Conservation (phyloP, 2,888 invertebrate genomes). For the Agriotes lineatus region DNA sequence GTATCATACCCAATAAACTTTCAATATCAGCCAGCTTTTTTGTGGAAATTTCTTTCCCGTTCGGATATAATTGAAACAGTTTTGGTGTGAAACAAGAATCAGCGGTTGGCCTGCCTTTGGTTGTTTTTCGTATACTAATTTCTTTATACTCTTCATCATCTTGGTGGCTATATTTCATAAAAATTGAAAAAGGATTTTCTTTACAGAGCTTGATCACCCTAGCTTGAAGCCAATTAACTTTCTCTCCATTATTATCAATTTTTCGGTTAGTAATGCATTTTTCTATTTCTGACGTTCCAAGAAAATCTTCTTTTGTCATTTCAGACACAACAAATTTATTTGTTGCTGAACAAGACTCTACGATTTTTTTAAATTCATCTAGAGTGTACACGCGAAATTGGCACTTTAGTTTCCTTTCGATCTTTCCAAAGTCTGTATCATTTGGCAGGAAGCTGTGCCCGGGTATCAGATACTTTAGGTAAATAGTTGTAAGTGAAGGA, state of each 20-base stretch:
- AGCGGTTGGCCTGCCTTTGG: constrained; percentile 10
- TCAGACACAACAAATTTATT: constrained; percentile 28
- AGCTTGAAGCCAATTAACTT: constrained; percentile 25
- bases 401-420: constrained; percentile 18
- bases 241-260: constrained; percentile 20
- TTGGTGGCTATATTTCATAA: constrained; percentile 27
- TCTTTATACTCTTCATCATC: constrained; percentile 25
- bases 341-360: constrained; percentile 6
- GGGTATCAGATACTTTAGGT: constrained; percentile 12
- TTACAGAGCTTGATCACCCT: constrained; percentile 19
- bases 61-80: constrained; percentile 22
- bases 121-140: constrained; percentile 17
- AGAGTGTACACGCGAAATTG: constrained; percentile 17
- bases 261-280: constrained; percentile 10
- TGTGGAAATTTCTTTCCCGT: constrained; percentile 24
- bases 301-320: constrained; percentile 26
- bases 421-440: constrained; percentile 11
- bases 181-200: constrained; percentile 25
- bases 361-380: constrained; percentile 22
- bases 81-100: constrained; percentile 9
- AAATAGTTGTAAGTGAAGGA: constrained; percentile 2
- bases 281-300: constrained; percentile 17
- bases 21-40: constrained; percentile 24
- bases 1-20: constrained; percentile 17
- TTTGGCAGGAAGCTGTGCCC: constrained; percentile 21